These are phyloP conservation scores for Acholoe squamosa DNA, from an alignment of 2,888 invertebrate species.

Conservation along the genomic window DNA sequence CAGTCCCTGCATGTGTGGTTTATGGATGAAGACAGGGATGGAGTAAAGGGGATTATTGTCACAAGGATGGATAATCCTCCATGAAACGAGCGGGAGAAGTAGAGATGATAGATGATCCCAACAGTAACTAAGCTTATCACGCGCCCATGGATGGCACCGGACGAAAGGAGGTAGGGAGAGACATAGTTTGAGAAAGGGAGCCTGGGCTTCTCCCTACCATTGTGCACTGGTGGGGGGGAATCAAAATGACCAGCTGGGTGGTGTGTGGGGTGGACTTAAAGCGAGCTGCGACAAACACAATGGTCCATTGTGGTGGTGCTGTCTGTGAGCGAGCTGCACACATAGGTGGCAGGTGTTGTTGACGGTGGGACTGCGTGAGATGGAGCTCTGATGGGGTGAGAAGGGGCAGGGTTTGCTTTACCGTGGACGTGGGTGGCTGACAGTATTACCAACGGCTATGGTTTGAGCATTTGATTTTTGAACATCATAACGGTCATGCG, in stretches of 20 bases:
- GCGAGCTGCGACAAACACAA: neutral
- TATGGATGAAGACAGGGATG: conserved; percentile 13
- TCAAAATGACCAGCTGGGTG: conserved; percentile 12
- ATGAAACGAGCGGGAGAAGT: neutral
- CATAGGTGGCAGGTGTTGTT: conserved; percentile 9
- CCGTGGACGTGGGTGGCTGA: neutral
- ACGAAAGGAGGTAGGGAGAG: neutral
- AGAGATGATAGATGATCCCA: conserved; percentile 47
- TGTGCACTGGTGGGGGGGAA: neutral
- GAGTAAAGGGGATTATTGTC: conserved; percentile 47
- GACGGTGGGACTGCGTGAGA: too few species aligned
- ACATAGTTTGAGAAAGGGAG: neutral
- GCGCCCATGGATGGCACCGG: neutral
- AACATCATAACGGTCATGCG: too few species aligned
- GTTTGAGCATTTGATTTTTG: neutral
- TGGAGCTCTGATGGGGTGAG: too few species aligned
- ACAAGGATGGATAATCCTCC: conserved; percentile 48
- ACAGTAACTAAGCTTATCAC: conserved; percentile 56
- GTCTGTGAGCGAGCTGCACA: neutral
- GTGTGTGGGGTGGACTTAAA: neutral
- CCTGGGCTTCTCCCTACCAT: neutral
- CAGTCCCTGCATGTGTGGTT: neutral
- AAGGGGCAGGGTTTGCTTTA: too few species aligned
- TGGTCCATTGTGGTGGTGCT: neutral
- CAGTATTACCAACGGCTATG: neutral